Evolutionary conservation across 1,140 invertebrate species (phyloP), one percentile per base, ranked within the genome.

Genomic region (Bombus huntii): DNA sequence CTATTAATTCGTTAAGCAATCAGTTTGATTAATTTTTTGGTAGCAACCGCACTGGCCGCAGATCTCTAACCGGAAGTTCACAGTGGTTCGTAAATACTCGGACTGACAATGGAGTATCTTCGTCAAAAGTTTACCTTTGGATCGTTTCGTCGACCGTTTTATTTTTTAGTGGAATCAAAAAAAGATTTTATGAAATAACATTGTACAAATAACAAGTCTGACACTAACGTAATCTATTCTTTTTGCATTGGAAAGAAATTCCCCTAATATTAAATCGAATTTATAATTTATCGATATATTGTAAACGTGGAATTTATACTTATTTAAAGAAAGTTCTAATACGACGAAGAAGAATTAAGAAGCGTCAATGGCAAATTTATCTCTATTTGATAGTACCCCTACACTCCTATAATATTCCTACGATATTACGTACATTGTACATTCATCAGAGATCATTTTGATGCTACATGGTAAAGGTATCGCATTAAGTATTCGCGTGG

Each of bases 11-110:
- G 18, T 62, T 66, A 15, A 66, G 15, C 15, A 18, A 34, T 66
- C 2, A 66, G 6, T 28, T 57, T 39, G 39, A 66, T 31, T 44
- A 59, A 57, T 81, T 42, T 37, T 71, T 57, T 72, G n/a, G 22
- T 12, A 44, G 44, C 25, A 25, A 9, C 3, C 5, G 25, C 22
- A 25, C 25, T 37, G 22, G n/a, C 39, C 66, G 13, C 47, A 3
- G 28, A 39, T 25, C 34, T 57, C 37, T 78, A 53, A 22, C 5
- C 57, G 66, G 82, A 84, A 84, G 44, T 59, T 10, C 47, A 78
- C 1, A 59, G 47, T 53, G 6, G 18, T 71, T 65, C 44, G 25
- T 62, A 37, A 84, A 79, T 28, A 44, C 65, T 68, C 42, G 22
- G 1, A 25, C n/a, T 44, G 37, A 77, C 59, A 76, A 37, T 34